Evolutionary conservation across 2,113 vertebrate genomes (phyloP), one percentile per base, ranked within the genome.

Genomic region (Spea bombifrons): DNA sequence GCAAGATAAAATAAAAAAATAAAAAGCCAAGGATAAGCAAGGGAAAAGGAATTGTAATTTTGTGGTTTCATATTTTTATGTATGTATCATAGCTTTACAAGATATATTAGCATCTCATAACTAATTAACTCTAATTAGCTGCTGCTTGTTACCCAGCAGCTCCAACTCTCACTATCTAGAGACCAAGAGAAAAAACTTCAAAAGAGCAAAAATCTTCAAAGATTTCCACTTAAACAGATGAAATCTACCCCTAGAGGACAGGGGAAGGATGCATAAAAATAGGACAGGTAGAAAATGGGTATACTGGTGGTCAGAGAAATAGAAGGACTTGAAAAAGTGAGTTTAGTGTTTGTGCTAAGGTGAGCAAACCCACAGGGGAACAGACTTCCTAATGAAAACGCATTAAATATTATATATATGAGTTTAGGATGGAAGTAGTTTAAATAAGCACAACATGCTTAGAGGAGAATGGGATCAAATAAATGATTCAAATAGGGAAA

Each of bases 121-220:
- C 30, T 76, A 76, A 76, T 76, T 76, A 76, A 68, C 43, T 30
- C 75, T 76, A 76, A 76, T 76, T 76, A 76, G 65, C 52, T 69
- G 75, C 65, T 16, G 50, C 66, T 68, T 57, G 50, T 44, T 66
- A 76, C 43, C 75, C 75, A 13, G 66, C 65, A 69, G 75, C 52
- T 46, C 46, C 75, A 53, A 45, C 48, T 50, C 30, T 48, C 30
- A 7, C 50, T 45, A 59, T 76, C 75, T 69, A 68, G 66, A 68
- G 66, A 76, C 75, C 55, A 67, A 52, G 53, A 66, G 73, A 50
- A 65, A 48, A 52, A 68, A 76, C 75, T 59, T 76, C 75, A 76
- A 76, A 76, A 76, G 75, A 47, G 43, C 15, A 68, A 76, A 59
- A 76, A 76, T 59, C 75, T 76, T 76, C 75, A 76, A 76, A 76